Percentiles rank a stretch among this genome's conserved stretches.
phyloP scores from a whole-genome alignment of 2,797 vertebrate genomes.

The Sebastes steindachneri region DNA sequence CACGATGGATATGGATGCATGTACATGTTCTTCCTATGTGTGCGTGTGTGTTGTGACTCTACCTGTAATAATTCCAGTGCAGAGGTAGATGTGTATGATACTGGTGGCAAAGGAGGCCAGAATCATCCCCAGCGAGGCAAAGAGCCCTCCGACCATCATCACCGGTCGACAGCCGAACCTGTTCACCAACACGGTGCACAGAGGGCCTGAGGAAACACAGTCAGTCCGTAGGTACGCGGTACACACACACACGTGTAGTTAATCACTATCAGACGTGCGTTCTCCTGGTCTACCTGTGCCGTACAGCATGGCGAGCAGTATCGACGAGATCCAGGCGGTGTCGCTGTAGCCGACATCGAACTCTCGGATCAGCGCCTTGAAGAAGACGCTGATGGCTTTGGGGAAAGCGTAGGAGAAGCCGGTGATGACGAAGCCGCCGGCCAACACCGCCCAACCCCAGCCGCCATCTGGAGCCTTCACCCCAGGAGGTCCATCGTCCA shows the following conservation, averaged over 20 bases:
- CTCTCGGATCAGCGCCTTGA: constrained; percentile 93
- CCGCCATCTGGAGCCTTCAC: constrained; percentile 92
- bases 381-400: constrained; percentile 95
- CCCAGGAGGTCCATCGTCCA: constrained; percentile 85
- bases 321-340: constrained; percentile 95
- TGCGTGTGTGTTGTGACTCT: background rate
- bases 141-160: constrained; percentile 93
- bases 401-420: constrained; percentile 98
- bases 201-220: constrained; percentile 82
- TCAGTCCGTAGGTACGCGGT: no score
- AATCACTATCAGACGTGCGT: background rate
- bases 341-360: constrained; percentile 93
- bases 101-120: constrained; percentile 89
- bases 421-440: constrained; percentile 92
- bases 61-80: constrained; percentile 92
- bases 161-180: constrained; percentile 93
- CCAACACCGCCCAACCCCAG: constrained; percentile 94
- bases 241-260: background rate
- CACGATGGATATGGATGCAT: background rate
- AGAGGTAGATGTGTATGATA: constrained; percentile 90
- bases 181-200: constrained; percentile 93
- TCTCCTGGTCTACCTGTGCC: constrained; percentile 86
- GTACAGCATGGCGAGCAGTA: constrained; percentile 95
- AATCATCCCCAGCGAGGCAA: constrained; percentile 93
- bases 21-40: no score